Percentiles rank a stretch among this genome's conserved stretches.
phyloP scores from a whole-genome alignment of 1,140 invertebrate species.

The Theocolax elegans region DNA sequence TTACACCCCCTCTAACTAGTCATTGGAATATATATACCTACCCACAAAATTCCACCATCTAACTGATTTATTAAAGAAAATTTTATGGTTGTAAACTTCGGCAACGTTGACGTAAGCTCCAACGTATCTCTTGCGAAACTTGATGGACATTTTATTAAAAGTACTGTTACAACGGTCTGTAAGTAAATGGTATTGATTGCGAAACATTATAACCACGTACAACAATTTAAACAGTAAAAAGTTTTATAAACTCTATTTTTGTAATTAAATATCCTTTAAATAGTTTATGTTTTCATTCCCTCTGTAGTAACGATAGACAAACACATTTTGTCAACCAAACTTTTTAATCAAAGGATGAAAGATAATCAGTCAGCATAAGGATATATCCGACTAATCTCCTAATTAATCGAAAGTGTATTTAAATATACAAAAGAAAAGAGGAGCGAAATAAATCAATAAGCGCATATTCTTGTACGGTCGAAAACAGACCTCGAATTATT shows the following conservation, averaged over 20 bases:
- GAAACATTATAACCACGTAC: too few relatives aligned
- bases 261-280: too few relatives aligned
- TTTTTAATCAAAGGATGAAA: constrained; percentile 7
- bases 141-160: too few relatives aligned
- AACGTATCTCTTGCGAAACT: too few relatives aligned
- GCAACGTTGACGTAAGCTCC: not conserved
- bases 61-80: too few relatives aligned
- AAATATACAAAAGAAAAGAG: not conserved
- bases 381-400: not conserved
- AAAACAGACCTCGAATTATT: constrained; percentile 18
- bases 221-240: too few relatives aligned
- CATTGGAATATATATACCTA: not conserved
- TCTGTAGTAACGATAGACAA: too few relatives aligned
- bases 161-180: too few relatives aligned
- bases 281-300: too few relatives aligned
- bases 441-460: constrained; percentile 21
- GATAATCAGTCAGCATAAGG: not conserved
- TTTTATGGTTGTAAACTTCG: not conserved
- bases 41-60: not conserved
- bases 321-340: not conserved
- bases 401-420: not conserved
- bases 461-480: constrained; percentile 17
- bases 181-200: too few relatives aligned
- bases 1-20: constrained; percentile 14
- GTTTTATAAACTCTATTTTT: too few relatives aligned